Evolutionary conservation across 1,140 invertebrate genomes (phyloP).

Genomic region (Apis laboriosa): DNA sequence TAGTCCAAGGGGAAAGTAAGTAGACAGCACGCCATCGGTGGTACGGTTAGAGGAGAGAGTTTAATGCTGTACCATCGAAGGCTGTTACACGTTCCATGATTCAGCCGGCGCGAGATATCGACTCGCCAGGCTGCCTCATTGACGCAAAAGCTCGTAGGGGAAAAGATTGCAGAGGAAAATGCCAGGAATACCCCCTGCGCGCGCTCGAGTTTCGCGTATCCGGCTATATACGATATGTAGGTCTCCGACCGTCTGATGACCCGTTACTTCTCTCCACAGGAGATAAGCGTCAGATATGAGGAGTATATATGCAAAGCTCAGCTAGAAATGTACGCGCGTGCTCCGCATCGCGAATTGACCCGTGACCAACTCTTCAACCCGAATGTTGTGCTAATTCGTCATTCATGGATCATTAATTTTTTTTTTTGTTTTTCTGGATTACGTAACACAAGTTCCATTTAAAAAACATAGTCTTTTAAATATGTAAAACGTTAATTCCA

Average conservation of each 20-base stretch:
- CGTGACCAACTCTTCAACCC: slow-evolving; percentile 10
- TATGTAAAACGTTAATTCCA: not conserved
- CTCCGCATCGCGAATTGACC: slow-evolving; percentile 35
- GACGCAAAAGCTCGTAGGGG: not conserved
- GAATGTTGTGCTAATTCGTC: not conserved
- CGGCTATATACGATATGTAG: slow-evolving; percentile 26
- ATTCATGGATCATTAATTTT: slow-evolving; percentile 37
- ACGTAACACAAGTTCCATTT: not conserved
- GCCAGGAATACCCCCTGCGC: not conserved
- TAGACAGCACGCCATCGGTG: not conserved
- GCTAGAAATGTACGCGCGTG: slow-evolving; percentile 20
- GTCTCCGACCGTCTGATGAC: slow-evolving; percentile 34
- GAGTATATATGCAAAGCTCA: not conserved
- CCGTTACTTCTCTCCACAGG: slow-evolving; percentile 7
- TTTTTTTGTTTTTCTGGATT: not conserved
- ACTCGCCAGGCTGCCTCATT: not conserved
- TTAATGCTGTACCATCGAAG: not conserved
- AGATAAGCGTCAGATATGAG: slow-evolving; percentile 41
- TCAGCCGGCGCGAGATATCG: slow-evolving; percentile 4
- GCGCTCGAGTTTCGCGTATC: slow-evolving; percentile 6
- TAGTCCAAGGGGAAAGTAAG: slow-evolving; percentile 13
- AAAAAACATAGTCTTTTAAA: not conserved
- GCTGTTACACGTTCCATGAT: not conserved
- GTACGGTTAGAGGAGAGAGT: too few species aligned
- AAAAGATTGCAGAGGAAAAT: slow-evolving; percentile 11